These are phyloP conservation scores for Junonia oenone DNA, from an alignment of 2,888 invertebrate species.

Conservation along the genomic window DNA sequence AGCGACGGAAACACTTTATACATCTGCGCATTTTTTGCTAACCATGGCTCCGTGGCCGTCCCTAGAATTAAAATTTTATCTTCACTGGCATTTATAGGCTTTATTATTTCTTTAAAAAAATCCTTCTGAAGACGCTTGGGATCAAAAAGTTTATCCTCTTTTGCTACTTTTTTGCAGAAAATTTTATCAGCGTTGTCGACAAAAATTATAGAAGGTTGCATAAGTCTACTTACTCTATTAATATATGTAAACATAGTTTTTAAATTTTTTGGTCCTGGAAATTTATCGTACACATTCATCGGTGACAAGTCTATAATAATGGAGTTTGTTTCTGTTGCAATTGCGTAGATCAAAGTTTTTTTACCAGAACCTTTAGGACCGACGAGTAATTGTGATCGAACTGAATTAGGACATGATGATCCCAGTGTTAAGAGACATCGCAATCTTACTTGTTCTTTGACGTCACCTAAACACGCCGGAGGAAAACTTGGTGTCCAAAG, in stretches of 20 bases:
- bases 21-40: conserved; percentile 65
- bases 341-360: conserved; percentile 83
- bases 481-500: conserved; percentile 68
- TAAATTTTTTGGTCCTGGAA: conserved; percentile 83
- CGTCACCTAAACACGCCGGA: conserved; percentile 79
- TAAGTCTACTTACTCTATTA: conserved; percentile 81
- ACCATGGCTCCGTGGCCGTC: conserved; percentile 84
- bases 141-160: conserved; percentile 80
- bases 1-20: conserved; percentile 80
- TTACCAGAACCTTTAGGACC: conserved; percentile 87
- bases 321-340: conserved; percentile 87
- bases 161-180: conserved; percentile 84
- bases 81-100: conserved; percentile 77
- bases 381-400: conserved; percentile 82
- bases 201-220: conserved; percentile 86
- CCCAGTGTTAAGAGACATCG: conserved; percentile 81
- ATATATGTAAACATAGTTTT: conserved; percentile 83
- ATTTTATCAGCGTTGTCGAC: conserved; percentile 84
- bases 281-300: conserved; percentile 83
- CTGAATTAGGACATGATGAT: conserved; percentile 56
- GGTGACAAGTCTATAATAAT: conserved; percentile 88
- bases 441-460: conserved; percentile 79
- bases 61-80: conserved; percentile 86
- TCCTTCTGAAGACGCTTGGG: conserved; percentile 85
- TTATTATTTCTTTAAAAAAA: conserved; percentile 84